These are phyloP conservation scores for Leuciscus idus DNA, from an alignment of 2,113 vertebrate species.

Conservation along the genomic window DNA sequence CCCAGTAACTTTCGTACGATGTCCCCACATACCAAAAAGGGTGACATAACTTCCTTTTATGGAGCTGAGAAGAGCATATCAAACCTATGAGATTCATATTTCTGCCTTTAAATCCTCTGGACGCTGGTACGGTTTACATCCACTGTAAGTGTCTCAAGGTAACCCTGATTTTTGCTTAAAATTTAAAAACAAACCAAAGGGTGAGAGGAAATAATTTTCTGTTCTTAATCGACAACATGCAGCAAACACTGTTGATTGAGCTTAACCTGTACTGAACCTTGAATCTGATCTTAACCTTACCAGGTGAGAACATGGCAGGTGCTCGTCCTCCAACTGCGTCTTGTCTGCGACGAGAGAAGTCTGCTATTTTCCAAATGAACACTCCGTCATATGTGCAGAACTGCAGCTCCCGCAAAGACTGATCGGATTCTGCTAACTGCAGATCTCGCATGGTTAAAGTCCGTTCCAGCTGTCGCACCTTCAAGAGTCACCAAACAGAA, in stretches of 20 bases:
- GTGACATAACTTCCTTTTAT: too few relatives aligned
- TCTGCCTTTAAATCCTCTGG: too few relatives aligned
- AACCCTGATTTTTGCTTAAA: too few relatives aligned
- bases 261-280: neutral
- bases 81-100: too few relatives aligned
- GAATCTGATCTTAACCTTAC: conserved; percentile 67
- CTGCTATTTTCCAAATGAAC: conserved; percentile 95
- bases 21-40: too few relatives aligned
- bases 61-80: too few relatives aligned
- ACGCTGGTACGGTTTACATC: too few relatives aligned
- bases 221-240: neutral
- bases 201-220: too few relatives aligned
- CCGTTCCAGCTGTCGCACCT: conserved; percentile 95
- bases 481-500: conserved; percentile 1
- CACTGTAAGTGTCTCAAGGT: too few relatives aligned
- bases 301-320: conserved; percentile 96
- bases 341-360: conserved; percentile 91
- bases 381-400: conserved; percentile 90
- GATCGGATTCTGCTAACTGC: conserved; percentile 88
- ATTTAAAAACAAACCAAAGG: too few relatives aligned
- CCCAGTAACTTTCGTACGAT: too few relatives aligned
- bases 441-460: conserved; percentile 91
- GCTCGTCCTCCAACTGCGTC: conserved; percentile 89
- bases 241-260: neutral
- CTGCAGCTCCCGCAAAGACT: conserved; percentile 85